phyloP scores from a whole-genome alignment of 1,140 invertebrate species.

The Drosophila carrolli region DNA sequence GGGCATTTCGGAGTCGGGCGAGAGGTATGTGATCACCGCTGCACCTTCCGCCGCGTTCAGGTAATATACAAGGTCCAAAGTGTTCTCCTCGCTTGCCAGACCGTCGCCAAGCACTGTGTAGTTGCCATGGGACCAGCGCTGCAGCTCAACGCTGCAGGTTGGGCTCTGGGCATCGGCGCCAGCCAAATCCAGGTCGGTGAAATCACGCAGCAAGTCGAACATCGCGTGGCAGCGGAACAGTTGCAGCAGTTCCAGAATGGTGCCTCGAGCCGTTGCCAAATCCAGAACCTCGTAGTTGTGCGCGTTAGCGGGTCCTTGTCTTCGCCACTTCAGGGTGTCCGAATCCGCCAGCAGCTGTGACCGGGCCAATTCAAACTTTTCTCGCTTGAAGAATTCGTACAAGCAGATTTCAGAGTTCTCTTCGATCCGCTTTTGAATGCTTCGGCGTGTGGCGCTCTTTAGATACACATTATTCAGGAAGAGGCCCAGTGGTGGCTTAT shows the following conservation, averaged over 20 bases:
- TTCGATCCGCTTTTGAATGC: constrained; percentile 87
- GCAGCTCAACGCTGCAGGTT: constrained; percentile 87
- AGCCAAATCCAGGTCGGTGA: constrained; percentile 88
- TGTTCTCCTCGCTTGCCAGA: constrained; percentile 84
- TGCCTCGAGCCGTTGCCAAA: constrained; percentile 80
- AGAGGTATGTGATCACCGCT: constrained; percentile 86
- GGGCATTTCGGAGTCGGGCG: constrained; percentile 79
- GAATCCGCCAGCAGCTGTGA: constrained; percentile 84
- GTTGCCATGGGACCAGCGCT: constrained; percentile 88
- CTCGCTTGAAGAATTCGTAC: constrained; percentile 85
- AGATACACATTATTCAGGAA: constrained; percentile 86
- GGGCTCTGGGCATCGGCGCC: constrained; percentile 82
- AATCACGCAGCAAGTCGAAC: constrained; percentile 87
- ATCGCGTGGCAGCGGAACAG: constrained; percentile 86
- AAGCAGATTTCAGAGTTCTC: constrained; percentile 87
- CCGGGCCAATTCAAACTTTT: constrained; percentile 85
- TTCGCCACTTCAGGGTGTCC: constrained; percentile 85
- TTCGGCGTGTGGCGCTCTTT: constrained; percentile 79
- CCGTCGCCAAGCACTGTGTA: constrained; percentile 86
- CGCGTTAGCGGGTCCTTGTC: constrained; percentile 87
- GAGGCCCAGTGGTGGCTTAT: constrained; percentile 71
- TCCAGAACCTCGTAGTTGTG: constrained; percentile 87
- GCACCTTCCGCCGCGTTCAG: constrained; percentile 85
- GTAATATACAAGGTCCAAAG: constrained; percentile 87
- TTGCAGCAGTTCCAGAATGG: constrained; percentile 84